phyloP scores from a whole-genome alignment of 2,888 invertebrate species.

The Eulithis testata region DNA sequence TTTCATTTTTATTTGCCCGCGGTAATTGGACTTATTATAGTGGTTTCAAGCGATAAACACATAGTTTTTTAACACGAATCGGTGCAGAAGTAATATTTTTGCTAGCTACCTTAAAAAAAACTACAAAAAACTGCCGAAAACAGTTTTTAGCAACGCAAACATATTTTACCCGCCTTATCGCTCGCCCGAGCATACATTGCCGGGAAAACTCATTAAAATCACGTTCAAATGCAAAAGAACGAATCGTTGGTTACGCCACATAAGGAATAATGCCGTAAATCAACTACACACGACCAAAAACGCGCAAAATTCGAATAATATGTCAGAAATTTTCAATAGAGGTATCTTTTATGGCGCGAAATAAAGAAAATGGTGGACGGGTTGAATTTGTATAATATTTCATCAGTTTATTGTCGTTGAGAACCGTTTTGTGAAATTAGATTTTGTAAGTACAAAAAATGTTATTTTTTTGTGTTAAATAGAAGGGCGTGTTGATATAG shows the following conservation, averaged over 20 bases:
- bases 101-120: not conserved
- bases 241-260: slow-evolving; percentile 17
- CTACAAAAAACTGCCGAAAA: not conserved
- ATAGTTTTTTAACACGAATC: no score
- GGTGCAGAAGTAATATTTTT: no score
- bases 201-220: slow-evolving; percentile 26
- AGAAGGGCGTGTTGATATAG: slow-evolving; percentile 5
- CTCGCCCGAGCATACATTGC: slow-evolving; percentile 16
- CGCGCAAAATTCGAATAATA: slow-evolving; percentile 41
- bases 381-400: slow-evolving; percentile 40
- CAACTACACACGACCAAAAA: slow-evolving; percentile 24
- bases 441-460: slow-evolving; percentile 26
- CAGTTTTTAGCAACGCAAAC: slow-evolving; percentile 3
- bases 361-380: slow-evolving; percentile 44
- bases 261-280: slow-evolving; percentile 29
- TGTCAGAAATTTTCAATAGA: slow-evolving; percentile 46
- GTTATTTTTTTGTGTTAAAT: slow-evolving; percentile 17
- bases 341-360: slow-evolving; percentile 44
- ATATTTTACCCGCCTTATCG: slow-evolving; percentile 7
- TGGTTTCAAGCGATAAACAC: no score
- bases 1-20: no score
- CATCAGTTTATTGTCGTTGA: slow-evolving; percentile 42
- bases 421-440: slow-evolving; percentile 35
- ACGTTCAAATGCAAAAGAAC: slow-evolving; percentile 23
- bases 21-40: no score